A percentile compares a stretch with the other conserved stretches of the same genome.
phyloP scores from a whole-genome alignment of 2,888 invertebrate genomes.

The Agrochola circellaris region DNA sequence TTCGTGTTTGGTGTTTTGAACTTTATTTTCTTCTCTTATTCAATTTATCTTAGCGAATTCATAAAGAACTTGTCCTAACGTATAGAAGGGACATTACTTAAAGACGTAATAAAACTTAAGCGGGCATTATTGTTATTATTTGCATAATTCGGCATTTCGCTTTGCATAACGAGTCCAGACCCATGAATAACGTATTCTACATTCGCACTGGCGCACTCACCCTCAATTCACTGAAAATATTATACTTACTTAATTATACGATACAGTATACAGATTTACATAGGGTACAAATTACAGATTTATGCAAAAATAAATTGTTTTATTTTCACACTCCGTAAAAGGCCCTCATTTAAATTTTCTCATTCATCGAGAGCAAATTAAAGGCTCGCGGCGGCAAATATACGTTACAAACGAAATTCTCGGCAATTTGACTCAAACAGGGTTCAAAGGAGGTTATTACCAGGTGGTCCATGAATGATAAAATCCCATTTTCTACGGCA shows the following conservation, averaged over 20 bases:
- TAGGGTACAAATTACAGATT: slow-evolving; percentile 51
- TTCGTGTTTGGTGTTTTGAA: background rate
- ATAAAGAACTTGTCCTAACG: slow-evolving; percentile 58
- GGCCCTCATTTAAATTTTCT: slow-evolving; percentile 44
- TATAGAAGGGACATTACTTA: slow-evolving; percentile 70
- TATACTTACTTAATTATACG: slow-evolving; percentile 48
- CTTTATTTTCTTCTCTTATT: background rate
- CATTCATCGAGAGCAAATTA: slow-evolving; percentile 35
- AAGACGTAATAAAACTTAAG: slow-evolving; percentile 76
- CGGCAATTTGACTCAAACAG: slow-evolving; percentile 38
- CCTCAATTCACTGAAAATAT: slow-evolving; percentile 65
- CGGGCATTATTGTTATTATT: slow-evolving; percentile 81
- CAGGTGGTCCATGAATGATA: slow-evolving; percentile 71
- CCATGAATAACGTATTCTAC: slow-evolving; percentile 78
- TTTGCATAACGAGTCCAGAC: slow-evolving; percentile 81
- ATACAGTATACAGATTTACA: slow-evolving; percentile 47
- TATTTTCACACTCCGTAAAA: slow-evolving; percentile 28
- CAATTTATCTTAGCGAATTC: slow-evolving; percentile 10
- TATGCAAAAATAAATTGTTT: slow-evolving; percentile 45
- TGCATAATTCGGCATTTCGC: slow-evolving; percentile 83
- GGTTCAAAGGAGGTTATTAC: slow-evolving; percentile 61
- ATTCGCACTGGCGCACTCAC: slow-evolving; percentile 73
- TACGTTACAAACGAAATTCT: slow-evolving; percentile 39
- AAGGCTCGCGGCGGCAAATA: slow-evolving; percentile 38
- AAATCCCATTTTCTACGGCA: slow-evolving; percentile 77